Evolutionary conservation across 2,113 vertebrate genomes (phyloP).

Genomic region (Cyanocitta stelleri): DNA sequence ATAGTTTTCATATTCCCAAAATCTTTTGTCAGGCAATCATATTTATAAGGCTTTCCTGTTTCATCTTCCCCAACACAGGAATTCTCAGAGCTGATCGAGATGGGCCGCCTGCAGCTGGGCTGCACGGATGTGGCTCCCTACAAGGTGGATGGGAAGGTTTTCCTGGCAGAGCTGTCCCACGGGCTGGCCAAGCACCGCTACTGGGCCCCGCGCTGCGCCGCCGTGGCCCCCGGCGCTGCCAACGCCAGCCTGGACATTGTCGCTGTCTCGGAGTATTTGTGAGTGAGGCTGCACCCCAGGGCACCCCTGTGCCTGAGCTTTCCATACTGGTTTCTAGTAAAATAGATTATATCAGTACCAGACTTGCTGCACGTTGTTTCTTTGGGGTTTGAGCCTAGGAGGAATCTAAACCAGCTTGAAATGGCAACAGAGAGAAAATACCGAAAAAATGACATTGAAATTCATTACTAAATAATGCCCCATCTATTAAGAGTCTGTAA

Average conservation of each 20-base stretch:
- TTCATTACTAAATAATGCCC: neutral
- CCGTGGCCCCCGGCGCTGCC: neutral
- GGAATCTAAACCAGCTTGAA: neutral
- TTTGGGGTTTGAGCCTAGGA: neutral
- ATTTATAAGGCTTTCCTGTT: no score
- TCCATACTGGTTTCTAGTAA: neutral
- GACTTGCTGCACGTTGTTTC: neutral
- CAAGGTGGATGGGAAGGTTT: conserved; percentile 66
- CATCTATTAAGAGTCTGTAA: neutral
- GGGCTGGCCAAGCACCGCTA: conserved; percentile 76
- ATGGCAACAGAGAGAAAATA: neutral
- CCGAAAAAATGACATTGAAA: neutral
- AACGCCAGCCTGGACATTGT: conserved; percentile 66
- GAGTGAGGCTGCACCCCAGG: neutral
- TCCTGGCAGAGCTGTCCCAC: conserved; percentile 79
- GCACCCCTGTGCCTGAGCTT: neutral
- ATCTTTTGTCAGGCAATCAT: no score
- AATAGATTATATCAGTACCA: neutral
- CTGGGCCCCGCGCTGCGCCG: conserved; percentile 56
- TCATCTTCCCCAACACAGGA: conserved; percentile 62
- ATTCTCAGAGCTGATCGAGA: conserved; percentile 75
- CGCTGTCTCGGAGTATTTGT: conserved; percentile 18
- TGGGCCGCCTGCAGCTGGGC: conserved; percentile 60
- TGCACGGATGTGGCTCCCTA: conserved; percentile 81
- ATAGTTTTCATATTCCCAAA: no score